Conservation (phyloP, 2,888 invertebrate genomes). For the Harpagoxenus sublaevis region DNA sequence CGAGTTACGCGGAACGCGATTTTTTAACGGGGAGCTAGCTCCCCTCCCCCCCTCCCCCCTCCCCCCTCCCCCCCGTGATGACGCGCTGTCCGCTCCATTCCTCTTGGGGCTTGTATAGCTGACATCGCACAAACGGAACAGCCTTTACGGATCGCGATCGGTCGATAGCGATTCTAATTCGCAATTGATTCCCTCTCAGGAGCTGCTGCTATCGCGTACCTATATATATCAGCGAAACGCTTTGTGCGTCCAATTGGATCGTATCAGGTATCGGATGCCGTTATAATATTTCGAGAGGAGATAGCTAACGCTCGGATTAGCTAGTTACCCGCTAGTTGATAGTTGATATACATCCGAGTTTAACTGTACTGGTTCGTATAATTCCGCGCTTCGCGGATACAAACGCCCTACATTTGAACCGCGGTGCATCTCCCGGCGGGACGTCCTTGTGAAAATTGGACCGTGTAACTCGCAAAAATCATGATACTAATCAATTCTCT, state of each 20-base stretch:
- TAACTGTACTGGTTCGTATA: slow-evolving; percentile 21
- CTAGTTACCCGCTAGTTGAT: neutral
- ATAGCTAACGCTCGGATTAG: neutral
- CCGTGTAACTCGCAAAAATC: neutral
- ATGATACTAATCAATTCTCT: neutral
- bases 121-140: slow-evolving; percentile 43
- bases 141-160: neutral
- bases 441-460: slow-evolving; percentile 2
- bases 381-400: slow-evolving; percentile 2
- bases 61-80: neutral
- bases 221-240: neutral
- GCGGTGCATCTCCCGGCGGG: neutral
- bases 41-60: no score
- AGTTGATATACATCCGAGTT: neutral
- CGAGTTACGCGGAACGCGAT: slow-evolving; percentile 42
- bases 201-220: neutral
- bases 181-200: slow-evolving; percentile 4
- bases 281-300: slow-evolving; percentile 20
- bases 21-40: neutral
- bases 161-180: slow-evolving; percentile 46
- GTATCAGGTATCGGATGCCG: slow-evolving; percentile 15
- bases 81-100: neutral
- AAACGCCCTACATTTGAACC: neutral
- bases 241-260: slow-evolving; percentile 12
- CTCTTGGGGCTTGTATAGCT: neutral